A percentile compares a stretch with the other conserved stretches of the same genome.
Conservation (phyloP, 2,888 invertebrate species). For the Meiosimyza decipiens region DNA sequence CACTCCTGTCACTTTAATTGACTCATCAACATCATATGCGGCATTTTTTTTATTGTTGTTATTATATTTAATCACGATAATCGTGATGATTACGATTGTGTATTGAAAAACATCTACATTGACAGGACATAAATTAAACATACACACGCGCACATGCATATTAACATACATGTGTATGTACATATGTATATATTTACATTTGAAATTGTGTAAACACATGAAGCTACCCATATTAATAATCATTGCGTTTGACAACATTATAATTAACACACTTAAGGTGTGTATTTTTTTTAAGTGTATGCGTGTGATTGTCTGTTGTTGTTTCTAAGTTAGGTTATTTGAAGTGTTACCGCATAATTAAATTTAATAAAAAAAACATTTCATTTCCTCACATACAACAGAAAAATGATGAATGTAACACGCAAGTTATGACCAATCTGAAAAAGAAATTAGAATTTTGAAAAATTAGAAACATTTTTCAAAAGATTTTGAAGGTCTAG, state of each 20-base stretch:
- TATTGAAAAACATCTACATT: slow-evolving; percentile 4
- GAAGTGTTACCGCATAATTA: slow-evolving; percentile 32
- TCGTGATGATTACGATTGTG: background rate
- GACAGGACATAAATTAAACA: slow-evolving; percentile 7
- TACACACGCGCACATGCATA: background rate
- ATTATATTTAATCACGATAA: background rate
- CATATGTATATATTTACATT: background rate
- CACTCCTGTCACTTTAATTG: too few species aligned
- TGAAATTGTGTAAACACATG: background rate
- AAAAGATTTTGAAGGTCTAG: too few species aligned
- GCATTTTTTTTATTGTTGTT: too few species aligned
- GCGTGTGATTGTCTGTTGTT: slow-evolving; percentile 6
- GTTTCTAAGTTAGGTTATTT: slow-evolving; percentile 2
- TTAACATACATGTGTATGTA: background rate
- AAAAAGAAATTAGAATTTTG: too few species aligned
- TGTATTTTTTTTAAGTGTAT: background rate
- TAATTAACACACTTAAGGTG: slow-evolving; percentile 5
- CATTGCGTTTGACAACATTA: slow-evolving; percentile 1
- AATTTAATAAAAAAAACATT: background rate
- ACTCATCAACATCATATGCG: too few species aligned
- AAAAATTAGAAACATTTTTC: too few species aligned
- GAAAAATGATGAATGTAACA: too few species aligned
- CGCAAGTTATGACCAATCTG: too few species aligned
- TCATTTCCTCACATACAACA: too few species aligned
- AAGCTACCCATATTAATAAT: background rate